phyloP scores from a whole-genome alignment of 2,888 invertebrate genomes.

The Scaeva pyrastri region DNA sequence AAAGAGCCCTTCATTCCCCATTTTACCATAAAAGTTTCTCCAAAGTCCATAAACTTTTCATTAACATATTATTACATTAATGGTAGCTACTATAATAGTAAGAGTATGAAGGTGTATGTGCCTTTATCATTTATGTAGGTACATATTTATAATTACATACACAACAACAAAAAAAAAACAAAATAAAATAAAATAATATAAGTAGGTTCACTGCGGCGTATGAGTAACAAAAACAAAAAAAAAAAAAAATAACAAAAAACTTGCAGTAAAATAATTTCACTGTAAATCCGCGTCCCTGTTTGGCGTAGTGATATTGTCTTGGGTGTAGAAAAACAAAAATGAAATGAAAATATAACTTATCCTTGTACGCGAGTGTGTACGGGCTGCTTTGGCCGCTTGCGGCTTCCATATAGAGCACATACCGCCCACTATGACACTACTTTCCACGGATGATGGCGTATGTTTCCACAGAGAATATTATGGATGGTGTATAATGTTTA shows the following conservation, averaged over 20 bases:
- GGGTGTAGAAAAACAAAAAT: slow-evolving; percentile 5
- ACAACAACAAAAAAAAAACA: too few relatives aligned
- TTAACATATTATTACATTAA: slow-evolving; percentile 32
- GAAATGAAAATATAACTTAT: not conserved
- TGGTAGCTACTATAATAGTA: not conserved
- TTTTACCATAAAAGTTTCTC: not conserved
- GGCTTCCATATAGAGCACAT: slow-evolving; percentile 14
- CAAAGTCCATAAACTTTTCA: slow-evolving; percentile 26
- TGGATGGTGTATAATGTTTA: too few relatives aligned
- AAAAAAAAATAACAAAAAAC: not conserved
- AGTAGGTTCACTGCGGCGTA: slow-evolving; percentile 16
- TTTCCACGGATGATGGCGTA: slow-evolving; percentile 6
- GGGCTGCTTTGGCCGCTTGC: slow-evolving; percentile 29
- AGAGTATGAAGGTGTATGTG: not conserved
- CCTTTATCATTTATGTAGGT: not conserved
- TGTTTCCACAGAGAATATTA: slow-evolving; percentile 16
- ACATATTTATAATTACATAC: slow-evolving; percentile 15
- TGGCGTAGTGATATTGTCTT: slow-evolving; percentile 13
- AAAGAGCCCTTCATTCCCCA: not conserved
- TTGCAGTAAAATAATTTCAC: slow-evolving; percentile 11
- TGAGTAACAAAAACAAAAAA: slow-evolving; percentile 22
- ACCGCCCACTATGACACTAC: slow-evolving; percentile 2
- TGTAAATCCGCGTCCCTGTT: slow-evolving; percentile 27
- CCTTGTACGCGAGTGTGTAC: not conserved
- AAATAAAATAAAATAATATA: not conserved